Conservation (phyloP, 1,140 invertebrate genomes). For the Zaprionus gabonicus region DNA sequence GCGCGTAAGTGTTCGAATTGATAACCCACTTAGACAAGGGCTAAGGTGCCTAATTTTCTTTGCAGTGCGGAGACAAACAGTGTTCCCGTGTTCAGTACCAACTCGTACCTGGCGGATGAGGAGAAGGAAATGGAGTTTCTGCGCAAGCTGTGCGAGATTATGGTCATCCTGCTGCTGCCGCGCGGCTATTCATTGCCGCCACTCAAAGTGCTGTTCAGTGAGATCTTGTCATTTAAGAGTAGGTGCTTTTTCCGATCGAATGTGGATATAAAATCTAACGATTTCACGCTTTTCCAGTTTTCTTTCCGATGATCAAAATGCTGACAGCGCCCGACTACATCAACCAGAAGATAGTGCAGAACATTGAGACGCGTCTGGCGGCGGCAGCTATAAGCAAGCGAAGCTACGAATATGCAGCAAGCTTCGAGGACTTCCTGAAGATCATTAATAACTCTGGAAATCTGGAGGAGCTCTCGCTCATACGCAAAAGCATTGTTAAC, state of each 20-base stretch:
- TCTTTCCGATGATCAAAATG: slow-evolving; percentile 92
- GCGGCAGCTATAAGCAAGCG: slow-evolving; percentile 91
- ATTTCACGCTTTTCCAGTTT: slow-evolving; percentile 86
- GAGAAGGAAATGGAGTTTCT: slow-evolving; percentile 92
- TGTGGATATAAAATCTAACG: not conserved
- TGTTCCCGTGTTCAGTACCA: slow-evolving; percentile 90
- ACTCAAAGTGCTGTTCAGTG: slow-evolving; percentile 91
- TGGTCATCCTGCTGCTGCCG: slow-evolving; percentile 92
- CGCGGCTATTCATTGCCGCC: slow-evolving; percentile 91
- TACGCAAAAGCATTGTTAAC: slow-evolving; percentile 93
- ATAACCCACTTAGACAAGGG: not conserved
- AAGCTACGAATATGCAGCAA: slow-evolving; percentile 94
- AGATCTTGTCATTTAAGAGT: slow-evolving; percentile 94
- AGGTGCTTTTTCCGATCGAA: slow-evolving; percentile 54
- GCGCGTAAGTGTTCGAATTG: slow-evolving; percentile 87
- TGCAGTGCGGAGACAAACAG: slow-evolving; percentile 87
- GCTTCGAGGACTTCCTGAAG: slow-evolving; percentile 95
- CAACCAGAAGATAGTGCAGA: slow-evolving; percentile 93
- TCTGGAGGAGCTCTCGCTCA: slow-evolving; percentile 92
- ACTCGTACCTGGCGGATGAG: slow-evolving; percentile 89
- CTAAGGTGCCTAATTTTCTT: not conserved
- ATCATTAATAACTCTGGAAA: slow-evolving; percentile 93
- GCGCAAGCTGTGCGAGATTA: slow-evolving; percentile 91
- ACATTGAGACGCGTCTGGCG: slow-evolving; percentile 92
- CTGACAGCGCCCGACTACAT: slow-evolving; percentile 96